These are phyloP conservation scores for Phengaris arion DNA, from an alignment of 2,888 invertebrate genomes.

Conservation along the genomic window DNA sequence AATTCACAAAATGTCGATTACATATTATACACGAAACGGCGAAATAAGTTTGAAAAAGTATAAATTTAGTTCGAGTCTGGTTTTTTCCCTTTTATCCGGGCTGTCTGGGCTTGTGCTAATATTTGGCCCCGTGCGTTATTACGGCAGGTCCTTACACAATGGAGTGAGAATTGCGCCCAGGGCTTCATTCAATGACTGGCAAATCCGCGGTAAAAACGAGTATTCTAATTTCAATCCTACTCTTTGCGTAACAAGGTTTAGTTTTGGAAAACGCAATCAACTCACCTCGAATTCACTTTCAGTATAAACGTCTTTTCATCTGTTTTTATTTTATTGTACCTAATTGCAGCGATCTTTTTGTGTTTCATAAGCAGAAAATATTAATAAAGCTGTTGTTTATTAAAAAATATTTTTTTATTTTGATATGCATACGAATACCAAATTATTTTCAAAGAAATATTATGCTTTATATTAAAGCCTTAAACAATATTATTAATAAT, in stretches of 20 bases:
- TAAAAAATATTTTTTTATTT: background rate
- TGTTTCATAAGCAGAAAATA: slow-evolving; percentile 21
- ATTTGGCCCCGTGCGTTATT: slow-evolving; percentile 74
- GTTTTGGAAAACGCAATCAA: background rate
- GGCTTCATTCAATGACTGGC: slow-evolving; percentile 32
- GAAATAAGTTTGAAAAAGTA: slow-evolving; percentile 39
- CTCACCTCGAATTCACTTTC: slow-evolving; percentile 19
- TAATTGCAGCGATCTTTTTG: slow-evolving; percentile 13
- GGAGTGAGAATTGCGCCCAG: slow-evolving; percentile 54
- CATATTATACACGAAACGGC: slow-evolving; percentile 37
- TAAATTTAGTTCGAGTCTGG: slow-evolving; percentile 47
- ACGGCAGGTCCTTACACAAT: slow-evolving; percentile 61
- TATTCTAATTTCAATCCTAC: slow-evolving; percentile 14
- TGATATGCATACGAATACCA: background rate
- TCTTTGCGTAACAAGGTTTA: background rate
- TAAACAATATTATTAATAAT: too few species aligned
- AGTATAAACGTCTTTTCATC: slow-evolving; percentile 18
- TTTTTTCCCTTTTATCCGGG: slow-evolving; percentile 52
- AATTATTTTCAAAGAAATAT: background rate
- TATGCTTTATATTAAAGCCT: background rate
- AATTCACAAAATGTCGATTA: slow-evolving; percentile 30
- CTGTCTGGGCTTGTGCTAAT: slow-evolving; percentile 71
- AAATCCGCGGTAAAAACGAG: slow-evolving; percentile 16
- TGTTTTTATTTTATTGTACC: slow-evolving; percentile 15
- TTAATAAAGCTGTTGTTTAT: slow-evolving; percentile 9